Evolutionary conservation across 1,140 invertebrate genomes (phyloP), one percentile per base, ranked within the genome.

Genomic region (Archegozetes longisetosus): DNA sequence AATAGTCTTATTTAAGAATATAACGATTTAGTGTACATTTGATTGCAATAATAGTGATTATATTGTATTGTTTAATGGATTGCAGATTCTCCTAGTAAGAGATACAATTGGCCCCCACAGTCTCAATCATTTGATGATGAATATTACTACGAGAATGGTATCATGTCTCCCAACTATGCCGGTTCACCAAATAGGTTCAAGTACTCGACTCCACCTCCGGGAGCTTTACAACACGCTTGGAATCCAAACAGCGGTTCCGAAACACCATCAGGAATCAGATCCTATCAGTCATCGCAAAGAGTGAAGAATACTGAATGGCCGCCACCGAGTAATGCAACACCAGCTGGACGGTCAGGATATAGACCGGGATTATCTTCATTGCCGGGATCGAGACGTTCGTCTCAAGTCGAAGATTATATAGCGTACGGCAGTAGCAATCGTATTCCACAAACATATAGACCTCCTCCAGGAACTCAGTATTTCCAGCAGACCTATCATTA

Each of bases 401-500:
- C 54, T 3, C 57, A 54, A 27, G 58, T 51, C n/a, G 12, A 9
- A 12, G 50, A 51, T 22, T n/a, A n/a, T n/a, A n/a, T n/a, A n/a
- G n/a, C n/a, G n/a, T n/a, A 61, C 23, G 54, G 58, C 9, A 60
- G 61, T 6, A 61, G 59, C 20, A 54, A 55, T 27, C 61, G 60
- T 24, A 60, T 66, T 14, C 64, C 63, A 1, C 61, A 55, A 17
- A 66, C 64, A 14, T 66, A 67, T 55, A 54, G 64, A n/a, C 46
- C 64, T 24, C 65, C 66, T 2, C 65, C 65, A 13, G 54, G 59
- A 17, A 66, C 64, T 1, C 66, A 65, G 47, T 62, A 64, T 29
- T 26, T 64, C 6, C 62, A 66, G 26, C 62, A 55, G 32, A 13
- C 25, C 17, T 63, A 61, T 27, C 29, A 27, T n/a, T 13, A 32